Conservation (phyloP, 2,888 invertebrate species). For the Folsomia manolachei region DNA sequence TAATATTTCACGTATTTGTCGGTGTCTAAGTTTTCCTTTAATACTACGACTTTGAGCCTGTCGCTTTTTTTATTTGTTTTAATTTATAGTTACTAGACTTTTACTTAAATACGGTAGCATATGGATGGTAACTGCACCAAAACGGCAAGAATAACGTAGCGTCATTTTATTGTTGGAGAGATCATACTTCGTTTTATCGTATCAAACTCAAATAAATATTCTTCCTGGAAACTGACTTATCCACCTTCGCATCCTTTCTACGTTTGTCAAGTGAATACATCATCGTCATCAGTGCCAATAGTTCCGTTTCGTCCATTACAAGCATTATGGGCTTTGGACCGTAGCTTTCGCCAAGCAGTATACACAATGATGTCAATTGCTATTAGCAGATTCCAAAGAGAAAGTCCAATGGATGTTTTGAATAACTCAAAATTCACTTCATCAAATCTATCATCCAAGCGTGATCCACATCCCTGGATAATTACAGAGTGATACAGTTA, state of each 20-base stretch:
- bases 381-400: constrained; percentile 32
- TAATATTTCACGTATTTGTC: neutral
- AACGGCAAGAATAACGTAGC: neutral
- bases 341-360: constrained; percentile 30
- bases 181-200: too few relatives aligned
- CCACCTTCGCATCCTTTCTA: neutral
- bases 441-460: constrained; percentile 32
- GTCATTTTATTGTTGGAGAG: neutral
- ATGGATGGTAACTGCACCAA: neutral
- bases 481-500: too few relatives aligned
- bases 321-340: constrained; percentile 13
- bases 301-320: constrained; percentile 29
- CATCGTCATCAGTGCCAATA: constrained; percentile 31
- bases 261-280: constrained; percentile 38
- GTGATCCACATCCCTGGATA: constrained; percentile 33
- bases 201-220: too few relatives aligned
- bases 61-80: neutral
- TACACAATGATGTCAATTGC: constrained; percentile 30
- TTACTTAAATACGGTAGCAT: too few relatives aligned
- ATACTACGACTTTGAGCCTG: neutral
- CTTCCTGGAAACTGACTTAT: too few relatives aligned
- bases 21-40: neutral
- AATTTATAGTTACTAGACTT: too few relatives aligned
- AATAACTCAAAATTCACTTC: constrained; percentile 30
- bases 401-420: constrained; percentile 35